Percentiles rank a stretch among this genome's conserved stretches.
These are phyloP conservation scores for Bugulina stolonifera DNA, from an alignment of 2,888 invertebrate genomes.

Conservation along the genomic window DNA sequence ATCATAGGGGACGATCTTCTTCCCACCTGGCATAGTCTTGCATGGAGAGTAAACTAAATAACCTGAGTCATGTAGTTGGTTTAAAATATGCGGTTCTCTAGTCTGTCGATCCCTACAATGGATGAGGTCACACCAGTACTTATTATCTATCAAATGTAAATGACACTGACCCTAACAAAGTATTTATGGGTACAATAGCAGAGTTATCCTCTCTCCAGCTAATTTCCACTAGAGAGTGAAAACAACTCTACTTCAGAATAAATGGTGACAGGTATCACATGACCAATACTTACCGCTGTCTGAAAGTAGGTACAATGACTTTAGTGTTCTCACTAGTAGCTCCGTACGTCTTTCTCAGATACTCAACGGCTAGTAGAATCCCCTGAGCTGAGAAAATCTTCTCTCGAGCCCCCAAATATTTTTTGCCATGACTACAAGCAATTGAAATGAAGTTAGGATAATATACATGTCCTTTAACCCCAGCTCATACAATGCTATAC, in stretches of 20 bases:
- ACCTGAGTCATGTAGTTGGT: not conserved
- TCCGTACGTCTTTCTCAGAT: not conserved
- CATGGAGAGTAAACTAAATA: slow-evolving; percentile 18
- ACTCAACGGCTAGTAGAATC: slow-evolving; percentile 6
- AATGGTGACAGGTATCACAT: too few species aligned
- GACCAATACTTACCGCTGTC: not conserved
- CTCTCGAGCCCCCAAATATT: not conserved
- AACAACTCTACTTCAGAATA: too few species aligned
- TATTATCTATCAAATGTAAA: too few species aligned
- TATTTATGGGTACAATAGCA: too few species aligned
- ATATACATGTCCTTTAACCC: too few species aligned
- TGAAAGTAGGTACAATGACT: slow-evolving; percentile 4
- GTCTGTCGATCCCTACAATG: not conserved
- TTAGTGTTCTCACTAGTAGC: slow-evolving; percentile 10
- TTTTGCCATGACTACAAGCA: slow-evolving; percentile 8
- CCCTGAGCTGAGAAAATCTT: not conserved
- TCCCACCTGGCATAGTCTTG: slow-evolving; percentile 18
- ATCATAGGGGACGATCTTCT: slow-evolving; percentile 16
- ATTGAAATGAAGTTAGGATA: too few species aligned
- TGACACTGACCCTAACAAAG: too few species aligned
- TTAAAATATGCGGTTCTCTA: not conserved
- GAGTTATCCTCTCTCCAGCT: too few species aligned
- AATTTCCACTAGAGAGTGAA: too few species aligned
- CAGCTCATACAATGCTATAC: too few species aligned
- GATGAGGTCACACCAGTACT: too few species aligned